These are phyloP conservation scores for Linhomoeus sp. DNA, from an alignment of 2,888 invertebrate species.

Conservation along the genomic window DNA sequence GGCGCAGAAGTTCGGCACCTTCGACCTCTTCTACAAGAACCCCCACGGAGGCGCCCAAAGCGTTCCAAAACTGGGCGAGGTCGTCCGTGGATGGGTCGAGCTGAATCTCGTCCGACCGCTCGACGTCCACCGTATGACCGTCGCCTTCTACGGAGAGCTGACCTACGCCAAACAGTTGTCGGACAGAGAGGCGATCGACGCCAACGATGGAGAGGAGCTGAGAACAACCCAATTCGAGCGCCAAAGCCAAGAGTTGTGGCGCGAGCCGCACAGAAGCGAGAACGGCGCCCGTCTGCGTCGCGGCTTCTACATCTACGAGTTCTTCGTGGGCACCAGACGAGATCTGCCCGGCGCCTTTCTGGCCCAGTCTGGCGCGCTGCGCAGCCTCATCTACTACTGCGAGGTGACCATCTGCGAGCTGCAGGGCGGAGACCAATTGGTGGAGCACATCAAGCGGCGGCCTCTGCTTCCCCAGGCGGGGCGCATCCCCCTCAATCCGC, in stretches of 20 bases:
- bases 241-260: conserved; percentile 2
- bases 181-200: no score
- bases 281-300: background rate
- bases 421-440: background rate
- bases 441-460: conserved; percentile 4
- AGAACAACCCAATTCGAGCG: background rate
- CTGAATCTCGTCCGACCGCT: background rate
- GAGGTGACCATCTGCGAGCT: background rate
- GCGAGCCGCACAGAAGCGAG: background rate
- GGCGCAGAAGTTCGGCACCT: conserved; percentile 1
- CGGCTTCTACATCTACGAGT: conserved; percentile 6
- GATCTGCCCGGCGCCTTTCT: background rate
- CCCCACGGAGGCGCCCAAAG: background rate
- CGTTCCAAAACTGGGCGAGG: conserved; percentile 1
- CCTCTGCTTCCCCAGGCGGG: background rate
- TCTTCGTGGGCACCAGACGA: conserved; percentile 3
- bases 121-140: background rate
- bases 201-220: no score
- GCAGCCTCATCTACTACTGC: conserved; percentile 1
- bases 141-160: conserved; percentile 6
- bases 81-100: conserved; percentile 4
- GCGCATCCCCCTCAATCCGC: background rate
- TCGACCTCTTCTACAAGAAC: conserved; percentile 3
- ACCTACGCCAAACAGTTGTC: background rate
- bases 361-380: background rate